Percentiles rank a stretch among this genome's conserved stretches.
phyloP scores from a whole-genome alignment of 2,113 vertebrate species.

The Psammodynastes pulverulentus region DNA sequence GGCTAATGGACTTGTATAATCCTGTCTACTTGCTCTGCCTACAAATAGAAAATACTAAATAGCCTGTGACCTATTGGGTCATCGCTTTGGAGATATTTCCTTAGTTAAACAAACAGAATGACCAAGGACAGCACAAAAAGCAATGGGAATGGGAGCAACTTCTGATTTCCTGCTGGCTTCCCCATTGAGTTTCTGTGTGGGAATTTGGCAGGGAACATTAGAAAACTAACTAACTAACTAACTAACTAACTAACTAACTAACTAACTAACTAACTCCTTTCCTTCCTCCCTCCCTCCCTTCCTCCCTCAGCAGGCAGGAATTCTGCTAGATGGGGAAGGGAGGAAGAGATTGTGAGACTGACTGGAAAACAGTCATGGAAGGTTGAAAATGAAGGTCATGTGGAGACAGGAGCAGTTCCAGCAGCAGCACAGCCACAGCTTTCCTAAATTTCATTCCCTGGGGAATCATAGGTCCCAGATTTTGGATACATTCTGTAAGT shows the following conservation, averaged over 20 bases:
- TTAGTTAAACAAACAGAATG: not conserved
- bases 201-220: not conserved
- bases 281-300: no score
- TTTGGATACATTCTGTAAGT: not conserved
- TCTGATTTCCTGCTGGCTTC: not conserved
- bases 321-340: not conserved
- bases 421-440: not conserved
- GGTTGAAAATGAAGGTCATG: not conserved
- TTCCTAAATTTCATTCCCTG: not conserved
- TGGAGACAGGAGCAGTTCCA: not conserved
- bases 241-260: no score
- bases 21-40: not conserved
- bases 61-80: not conserved
- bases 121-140: not conserved
- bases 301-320: not conserved
- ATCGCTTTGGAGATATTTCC: not conserved
- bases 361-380: not conserved
- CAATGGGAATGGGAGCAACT: not conserved
- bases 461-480: not conserved
- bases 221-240: no score
- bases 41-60: slow-evolving; percentile 1
- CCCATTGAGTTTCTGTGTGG: not conserved
- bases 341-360: not conserved
- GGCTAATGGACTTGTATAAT: not conserved
- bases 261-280: no score